Evolutionary conservation across 2,888 invertebrate species (phyloP), one percentile per base, ranked within the genome.

Genomic region (Junonia oenone): DNA sequence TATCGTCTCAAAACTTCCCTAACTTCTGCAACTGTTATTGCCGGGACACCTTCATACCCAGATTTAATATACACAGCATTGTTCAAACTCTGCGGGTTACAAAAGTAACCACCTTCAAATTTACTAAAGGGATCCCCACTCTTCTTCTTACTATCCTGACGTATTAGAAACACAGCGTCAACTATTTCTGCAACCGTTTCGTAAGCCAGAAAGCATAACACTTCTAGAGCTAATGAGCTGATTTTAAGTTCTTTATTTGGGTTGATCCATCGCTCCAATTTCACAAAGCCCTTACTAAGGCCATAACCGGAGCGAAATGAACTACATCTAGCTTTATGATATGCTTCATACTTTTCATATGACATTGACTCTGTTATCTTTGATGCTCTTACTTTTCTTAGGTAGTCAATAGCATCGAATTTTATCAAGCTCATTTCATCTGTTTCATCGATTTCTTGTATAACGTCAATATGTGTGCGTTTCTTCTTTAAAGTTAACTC

Each of bases 141-240:
- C 40, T 92, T 93, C 73, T 93, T 93, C 61, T 91, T 93, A 37
- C 92, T 92, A 75, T 97, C 97, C 68, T 96, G 93, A 43, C 97
- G 91, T 1, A 97, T 94, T 46, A 97, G 76, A 60, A 97, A 93
- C 0, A 96, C 95, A 66, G 95, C 93, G 81, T 98, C 98, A 1
- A 96, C 94, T 55, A 98, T 93, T 75, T 97, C 95, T 0, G 97
- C 97, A 6, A 98, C 95, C 0, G 96, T 96, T 85, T 98, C 97
- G 76, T 96, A 96, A 0, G 97, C 97, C 63, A 97, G 90, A 74
- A 97, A 98, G 45, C 95, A 93, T 60, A 98, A 79, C 2, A 97
- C 94, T 72, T 95, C 95, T 67, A 95, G 85, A 0, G 95, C 95
- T 47, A 92, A 86, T 14, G 87, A 81, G 0, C 92, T 85, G 47